phyloP scores from a whole-genome alignment of 2,888 invertebrate genomes.

The Brassicogethes aeneus region DNA sequence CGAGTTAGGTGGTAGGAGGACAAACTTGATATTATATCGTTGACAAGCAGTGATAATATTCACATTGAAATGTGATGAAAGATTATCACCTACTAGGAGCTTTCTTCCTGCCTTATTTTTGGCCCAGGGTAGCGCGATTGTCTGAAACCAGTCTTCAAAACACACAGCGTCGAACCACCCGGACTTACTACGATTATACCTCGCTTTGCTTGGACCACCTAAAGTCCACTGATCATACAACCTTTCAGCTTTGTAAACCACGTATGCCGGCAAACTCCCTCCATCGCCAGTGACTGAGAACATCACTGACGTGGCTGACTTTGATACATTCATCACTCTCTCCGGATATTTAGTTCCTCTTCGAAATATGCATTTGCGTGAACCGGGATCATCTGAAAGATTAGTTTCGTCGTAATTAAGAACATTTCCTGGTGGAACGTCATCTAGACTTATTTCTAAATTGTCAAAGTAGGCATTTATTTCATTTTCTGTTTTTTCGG shows the following conservation, averaged over 20 bases:
- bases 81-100: too few species aligned
- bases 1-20: too few species aligned
- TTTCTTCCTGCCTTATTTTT: too few species aligned
- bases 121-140: too few species aligned
- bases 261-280: constrained; percentile 22
- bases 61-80: too few species aligned
- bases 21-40: too few species aligned
- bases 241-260: constrained; percentile 25
- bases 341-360: constrained; percentile 25
- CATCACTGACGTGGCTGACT: constrained; percentile 25
- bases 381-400: constrained; percentile 27
- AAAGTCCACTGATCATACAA: constrained; percentile 26
- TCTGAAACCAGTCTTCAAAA: too few species aligned
- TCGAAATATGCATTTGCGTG: constrained; percentile 14
- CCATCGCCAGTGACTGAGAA: constrained; percentile 23
- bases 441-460: too few species aligned
- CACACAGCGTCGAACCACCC: constrained; percentile 22
- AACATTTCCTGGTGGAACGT: too few species aligned
- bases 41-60: too few species aligned
- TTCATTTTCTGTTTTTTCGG: too few species aligned
- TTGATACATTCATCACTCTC: constrained; percentile 22
- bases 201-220: constrained; percentile 22
- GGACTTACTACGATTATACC: constrained; percentile 25
- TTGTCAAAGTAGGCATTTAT: too few species aligned
- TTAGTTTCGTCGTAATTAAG: constrained; percentile 22